Conservation (phyloP, 2,113 vertebrate genomes). For the Poeciliopsis prolifica region DNA sequence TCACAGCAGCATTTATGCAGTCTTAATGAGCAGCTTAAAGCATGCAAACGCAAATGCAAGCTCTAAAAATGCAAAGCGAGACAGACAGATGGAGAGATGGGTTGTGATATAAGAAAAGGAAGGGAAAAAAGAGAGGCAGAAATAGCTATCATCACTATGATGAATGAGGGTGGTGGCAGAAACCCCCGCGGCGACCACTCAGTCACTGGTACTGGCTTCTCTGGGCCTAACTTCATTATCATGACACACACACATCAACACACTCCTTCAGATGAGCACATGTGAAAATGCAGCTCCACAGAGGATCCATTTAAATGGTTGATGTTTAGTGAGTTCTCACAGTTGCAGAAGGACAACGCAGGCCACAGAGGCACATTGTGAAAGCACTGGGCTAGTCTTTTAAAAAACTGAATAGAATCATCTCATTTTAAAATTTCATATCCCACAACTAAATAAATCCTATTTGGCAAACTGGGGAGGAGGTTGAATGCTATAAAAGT, state of each 20-base stretch:
- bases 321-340: slow-evolving; percentile 49
- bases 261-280: slow-evolving; percentile 57
- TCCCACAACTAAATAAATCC: too few relatives aligned
- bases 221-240: slow-evolving; percentile 71
- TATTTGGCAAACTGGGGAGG: too few relatives aligned
- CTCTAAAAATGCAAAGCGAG: slow-evolving; percentile 29
- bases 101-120: slow-evolving; percentile 5
- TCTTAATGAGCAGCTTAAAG: slow-evolving; percentile 71
- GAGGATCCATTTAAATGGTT: slow-evolving; percentile 46
- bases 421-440: too few relatives aligned
- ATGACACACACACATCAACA: slow-evolving; percentile 69
- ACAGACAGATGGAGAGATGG: slow-evolving; percentile 48
- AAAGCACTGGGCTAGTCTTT: too few relatives aligned
- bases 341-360: slow-evolving; percentile 34
- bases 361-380: slow-evolving; percentile 4
- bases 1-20: slow-evolving; percentile 67
- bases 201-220: slow-evolving; percentile 64
- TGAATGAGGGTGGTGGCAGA: slow-evolving; percentile 67
- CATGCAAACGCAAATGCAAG: slow-evolving; percentile 63
- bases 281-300: slow-evolving; percentile 28
- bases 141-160: slow-evolving; percentile 68
- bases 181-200: slow-evolving; percentile 62
- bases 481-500: too few relatives aligned
- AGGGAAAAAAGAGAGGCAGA: slow-evolving; percentile 5
- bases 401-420: too few relatives aligned